A percentile compares a stretch with the other conserved stretches of the same genome.
phyloP scores from a whole-genome alignment of 1,140 invertebrate genomes.

The Probaryconus sp. region DNA sequence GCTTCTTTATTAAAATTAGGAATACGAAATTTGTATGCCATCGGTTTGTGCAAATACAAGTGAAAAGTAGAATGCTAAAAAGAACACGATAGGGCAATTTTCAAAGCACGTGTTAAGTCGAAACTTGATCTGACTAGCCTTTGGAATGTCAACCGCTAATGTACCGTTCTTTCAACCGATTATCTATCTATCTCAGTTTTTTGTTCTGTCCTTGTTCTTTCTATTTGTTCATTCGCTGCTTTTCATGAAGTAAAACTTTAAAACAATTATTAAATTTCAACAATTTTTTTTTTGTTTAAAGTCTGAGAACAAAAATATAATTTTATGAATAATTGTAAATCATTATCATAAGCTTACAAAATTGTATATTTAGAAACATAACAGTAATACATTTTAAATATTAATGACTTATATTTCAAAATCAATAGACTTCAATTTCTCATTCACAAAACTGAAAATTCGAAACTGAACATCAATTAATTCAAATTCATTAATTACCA shows the following conservation, averaged over 20 bases:
- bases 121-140: constrained; percentile 63
- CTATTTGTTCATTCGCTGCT: constrained; percentile 1
- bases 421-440: too few species aligned
- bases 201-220: constrained; percentile 3
- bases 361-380: too few species aligned
- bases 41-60: constrained; percentile 28
- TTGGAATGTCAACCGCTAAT: constrained; percentile 68
- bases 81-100: constrained; percentile 27
- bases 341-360: too few species aligned
- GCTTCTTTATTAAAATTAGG: too few species aligned
- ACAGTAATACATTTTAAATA: too few species aligned
- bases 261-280: neutral
- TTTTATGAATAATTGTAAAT: too few species aligned
- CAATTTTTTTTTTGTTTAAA: neutral
- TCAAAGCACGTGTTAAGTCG: constrained; percentile 46
- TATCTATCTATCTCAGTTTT: constrained; percentile 46
- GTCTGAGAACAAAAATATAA: too few species aligned
- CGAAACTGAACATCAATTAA: too few species aligned
- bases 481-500: too few species aligned
- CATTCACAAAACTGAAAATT: too few species aligned
- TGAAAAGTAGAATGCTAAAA: constrained; percentile 16
- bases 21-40: too few species aligned
- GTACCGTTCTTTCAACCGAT: constrained; percentile 67
- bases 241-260: neutral
- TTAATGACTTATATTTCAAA: too few species aligned